A percentile compares a stretch with the other conserved stretches of the same genome.
Evolutionary conservation across 2,888 invertebrate species (phyloP).

Genomic region (Drosophila mayaguana): DNA sequence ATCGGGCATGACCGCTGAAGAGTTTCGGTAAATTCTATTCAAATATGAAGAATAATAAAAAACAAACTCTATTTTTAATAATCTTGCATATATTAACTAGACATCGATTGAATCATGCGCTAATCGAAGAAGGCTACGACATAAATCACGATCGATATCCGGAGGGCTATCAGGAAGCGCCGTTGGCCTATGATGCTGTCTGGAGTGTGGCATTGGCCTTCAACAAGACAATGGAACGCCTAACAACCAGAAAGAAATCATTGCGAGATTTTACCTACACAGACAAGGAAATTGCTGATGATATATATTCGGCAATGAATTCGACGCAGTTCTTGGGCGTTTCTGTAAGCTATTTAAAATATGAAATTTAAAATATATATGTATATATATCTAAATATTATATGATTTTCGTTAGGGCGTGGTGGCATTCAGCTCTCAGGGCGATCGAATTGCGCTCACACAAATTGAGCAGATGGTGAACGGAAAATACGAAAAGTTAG

Average conservation of each 20-base stretch:
- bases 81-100: slow-evolving; percentile 83
- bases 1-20: slow-evolving; percentile 97
- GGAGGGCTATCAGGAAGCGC: slow-evolving; percentile 98
- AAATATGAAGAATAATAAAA: not conserved
- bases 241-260: slow-evolving; percentile 91
- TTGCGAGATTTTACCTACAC: slow-evolving; percentile 98
- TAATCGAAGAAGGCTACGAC: slow-evolving; percentile 93
- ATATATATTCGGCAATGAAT: slow-evolving; percentile 98
- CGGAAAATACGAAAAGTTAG: slow-evolving; percentile 96
- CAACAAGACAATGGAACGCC: slow-evolving; percentile 97
- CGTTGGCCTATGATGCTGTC: slow-evolving; percentile 99
- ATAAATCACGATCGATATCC: slow-evolving; percentile 94
- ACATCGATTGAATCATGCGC: slow-evolving; percentile 91
- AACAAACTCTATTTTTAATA: not conserved
- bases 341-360: slow-evolving; percentile 89
- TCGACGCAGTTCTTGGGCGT: slow-evolving; percentile 99
- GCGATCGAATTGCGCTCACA: slow-evolving; percentile 98
- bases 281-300: slow-evolving; percentile 96
- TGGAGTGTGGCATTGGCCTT: slow-evolving; percentile 99
- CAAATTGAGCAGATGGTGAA: slow-evolving; percentile 98
- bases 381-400: not conserved
- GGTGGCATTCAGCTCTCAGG: slow-evolving; percentile 99
- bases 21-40: slow-evolving; percentile 88
- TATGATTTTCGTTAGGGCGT: slow-evolving; percentile 89
- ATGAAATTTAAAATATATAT: no score